These are phyloP conservation scores for Pseudoips prasinana DNA, from an alignment of 2,888 invertebrate species.

Conservation along the genomic window DNA sequence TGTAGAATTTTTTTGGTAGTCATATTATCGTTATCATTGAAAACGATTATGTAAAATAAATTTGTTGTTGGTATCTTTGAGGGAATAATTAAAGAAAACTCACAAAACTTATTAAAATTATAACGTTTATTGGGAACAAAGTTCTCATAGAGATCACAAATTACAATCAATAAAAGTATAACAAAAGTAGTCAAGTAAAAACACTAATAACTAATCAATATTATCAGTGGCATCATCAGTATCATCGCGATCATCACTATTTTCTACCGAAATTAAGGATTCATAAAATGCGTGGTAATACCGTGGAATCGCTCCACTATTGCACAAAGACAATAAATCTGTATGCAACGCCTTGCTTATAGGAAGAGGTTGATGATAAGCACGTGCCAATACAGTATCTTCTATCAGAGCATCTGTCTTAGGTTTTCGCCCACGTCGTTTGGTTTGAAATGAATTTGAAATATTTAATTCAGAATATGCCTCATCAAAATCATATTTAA, in stretches of 20 bases:
- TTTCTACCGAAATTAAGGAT: constrained; percentile 2
- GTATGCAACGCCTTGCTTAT: constrained; percentile 10
- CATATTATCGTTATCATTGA: constrained; percentile 3
- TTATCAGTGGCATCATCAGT: constrained; percentile 2
- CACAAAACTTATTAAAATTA: constrained; percentile 3
- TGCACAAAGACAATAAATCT: constrained; percentile 10
- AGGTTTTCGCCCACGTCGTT: constrained; percentile 14
- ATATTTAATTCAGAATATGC: constrained; percentile 7
- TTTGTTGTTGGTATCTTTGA: constrained; percentile 1
- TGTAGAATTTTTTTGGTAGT: constrained; percentile 2
- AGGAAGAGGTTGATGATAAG: constrained; percentile 10
- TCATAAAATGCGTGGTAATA: constrained; percentile 6
- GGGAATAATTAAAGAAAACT: constrained; percentile 1
- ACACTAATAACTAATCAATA: constrained; percentile 3
- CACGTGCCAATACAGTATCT: constrained; percentile 5
- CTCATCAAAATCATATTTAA: constrained; percentile 10
- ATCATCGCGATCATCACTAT: constrained; percentile 1
- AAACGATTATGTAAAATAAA: constrained; percentile 6
- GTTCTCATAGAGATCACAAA: constrained; percentile 5
- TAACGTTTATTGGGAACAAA: constrained; percentile 4
- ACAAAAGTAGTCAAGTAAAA: constrained; percentile 5
- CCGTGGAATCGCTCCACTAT: constrained; percentile 9
- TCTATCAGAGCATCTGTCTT: constrained; percentile 8
- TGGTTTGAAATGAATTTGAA: constrained; percentile 11
- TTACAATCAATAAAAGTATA: constrained; percentile 5